Evolutionary conservation across 2,888 invertebrate species (phyloP), one percentile per base, ranked within the genome.

Genomic region (Macrosoma leucophasiata): DNA sequence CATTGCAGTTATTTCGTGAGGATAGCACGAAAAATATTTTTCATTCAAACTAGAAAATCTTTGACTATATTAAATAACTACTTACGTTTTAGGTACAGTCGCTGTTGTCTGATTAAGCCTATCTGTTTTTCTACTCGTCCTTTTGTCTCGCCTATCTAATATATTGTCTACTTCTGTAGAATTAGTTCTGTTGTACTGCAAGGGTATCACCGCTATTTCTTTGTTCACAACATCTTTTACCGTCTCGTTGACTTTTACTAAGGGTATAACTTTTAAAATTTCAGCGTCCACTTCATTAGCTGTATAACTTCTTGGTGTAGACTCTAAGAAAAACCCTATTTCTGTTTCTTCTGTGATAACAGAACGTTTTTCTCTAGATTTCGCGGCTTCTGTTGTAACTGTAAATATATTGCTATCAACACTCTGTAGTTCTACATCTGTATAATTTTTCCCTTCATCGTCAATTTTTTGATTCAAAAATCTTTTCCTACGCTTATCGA

Each of bases 101-200:
- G 79, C 82, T 15, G 84, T 85, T 1, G 85, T 85, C 55, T 85
- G 84, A 47, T 85, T 85, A 2, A 84, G 46, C 43, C 82, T 66
- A 43, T 85, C 85, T 7, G 84, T 81, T 54, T 85, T 85, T 36
- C 85, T 74, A 47, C 84, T 85, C 0, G 85, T 85, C 34, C 84
- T 74, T 48, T 85, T 85, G 19, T 84, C 79, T 24, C 82, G 68
- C 48, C 69, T 79, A 19, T 82, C 82, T 13, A 72, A 41, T 33
- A 69, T 58, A 45, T 77, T 78, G 24, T 64, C 52, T 3, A 69
- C 63, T 57, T 77, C 81, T 18, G 81, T 79, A 0, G 79, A 76
- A 56, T 82, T 84, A 0, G 74, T 81, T 8, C 63, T 73, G 24
- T 62, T 72, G 36, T 75, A 65, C 28, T 75, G 72, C 31, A 77